These are phyloP conservation scores for Carlito syrichta DNA, from an alignment of 2,113 vertebrate species.

Conservation along the genomic window DNA sequence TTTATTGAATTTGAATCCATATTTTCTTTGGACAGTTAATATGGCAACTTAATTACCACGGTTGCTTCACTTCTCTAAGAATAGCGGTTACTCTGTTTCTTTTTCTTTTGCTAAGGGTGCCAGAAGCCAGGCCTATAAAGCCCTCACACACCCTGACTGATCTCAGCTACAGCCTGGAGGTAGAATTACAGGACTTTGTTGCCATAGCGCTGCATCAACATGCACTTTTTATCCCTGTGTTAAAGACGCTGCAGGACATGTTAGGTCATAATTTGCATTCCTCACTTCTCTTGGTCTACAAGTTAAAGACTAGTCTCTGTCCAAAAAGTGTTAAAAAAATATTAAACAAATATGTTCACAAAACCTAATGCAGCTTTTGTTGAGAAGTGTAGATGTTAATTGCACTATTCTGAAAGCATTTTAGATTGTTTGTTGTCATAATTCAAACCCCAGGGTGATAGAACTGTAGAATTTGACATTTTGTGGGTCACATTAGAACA, in stretches of 20 bases:
- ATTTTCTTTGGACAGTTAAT: conserved; percentile 25
- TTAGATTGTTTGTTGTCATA: neutral
- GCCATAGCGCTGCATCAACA: neutral
- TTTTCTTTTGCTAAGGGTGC: neutral
- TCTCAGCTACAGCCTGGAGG: neutral
- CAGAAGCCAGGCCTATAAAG: neutral
- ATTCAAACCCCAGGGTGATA: neutral
- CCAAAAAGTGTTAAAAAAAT: neutral
- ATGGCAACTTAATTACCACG: neutral
- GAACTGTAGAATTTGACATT: neutral
- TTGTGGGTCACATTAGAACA: neutral
- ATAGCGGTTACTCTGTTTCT: neutral
- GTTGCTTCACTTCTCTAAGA: neutral
- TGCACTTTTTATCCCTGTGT: neutral
- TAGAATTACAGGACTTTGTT: neutral
- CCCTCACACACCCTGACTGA: neutral
- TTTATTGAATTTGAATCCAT: neutral
- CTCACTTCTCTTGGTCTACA: neutral
- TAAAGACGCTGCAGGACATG: neutral
- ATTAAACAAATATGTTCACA: neutral
- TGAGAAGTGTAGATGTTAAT: neutral
- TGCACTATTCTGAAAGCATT: neutral
- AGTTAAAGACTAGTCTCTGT: neutral
- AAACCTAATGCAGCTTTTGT: neutral
- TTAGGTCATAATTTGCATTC: neutral